Evolutionary conservation across 2,113 vertebrate species (phyloP).

Genomic region (Siniperca chuatsi): DNA sequence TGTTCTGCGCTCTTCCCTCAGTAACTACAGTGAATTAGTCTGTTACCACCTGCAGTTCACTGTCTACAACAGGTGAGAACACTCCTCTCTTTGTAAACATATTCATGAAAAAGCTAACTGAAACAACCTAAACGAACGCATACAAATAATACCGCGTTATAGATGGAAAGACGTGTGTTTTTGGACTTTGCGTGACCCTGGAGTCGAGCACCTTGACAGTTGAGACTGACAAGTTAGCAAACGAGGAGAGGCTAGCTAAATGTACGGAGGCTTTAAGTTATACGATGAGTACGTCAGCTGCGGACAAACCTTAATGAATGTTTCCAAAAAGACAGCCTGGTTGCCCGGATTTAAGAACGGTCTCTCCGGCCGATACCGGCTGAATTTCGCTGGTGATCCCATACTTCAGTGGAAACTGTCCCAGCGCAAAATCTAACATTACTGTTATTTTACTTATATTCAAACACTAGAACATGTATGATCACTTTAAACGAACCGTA

Average conservation of each 20-base stretch:
- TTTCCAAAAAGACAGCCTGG: not conserved
- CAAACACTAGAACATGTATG: not conserved
- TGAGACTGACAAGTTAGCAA: slow-evolving; percentile 18
- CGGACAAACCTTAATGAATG: not conserved
- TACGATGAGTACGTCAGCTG: too few relatives aligned
- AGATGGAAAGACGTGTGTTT: not conserved
- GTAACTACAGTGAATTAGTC: not conserved
- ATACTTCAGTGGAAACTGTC: not conserved
- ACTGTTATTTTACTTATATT: not conserved
- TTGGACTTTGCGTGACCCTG: not conserved
- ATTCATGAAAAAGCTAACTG: not conserved
- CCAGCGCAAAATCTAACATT: not conserved
- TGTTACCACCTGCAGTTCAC: not conserved
- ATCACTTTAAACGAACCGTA: not conserved
- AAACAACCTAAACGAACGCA: not conserved
- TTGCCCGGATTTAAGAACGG: not conserved
- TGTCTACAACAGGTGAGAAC: slow-evolving; percentile 55
- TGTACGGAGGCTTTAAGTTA: not conserved
- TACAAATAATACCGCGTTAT: rapidly evolving
- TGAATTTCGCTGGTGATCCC: not conserved
- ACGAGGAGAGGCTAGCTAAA: not conserved
- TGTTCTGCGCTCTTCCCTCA: slow-evolving; percentile 4
- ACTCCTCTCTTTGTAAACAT: not conserved
- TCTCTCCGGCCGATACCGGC: not conserved
- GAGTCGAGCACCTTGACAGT: slow-evolving; percentile 28